Evolutionary conservation across 2,797 vertebrate genomes (phyloP), one percentile per base, ranked within the genome.

Genomic region (Cynopterus sphinx): DNA sequence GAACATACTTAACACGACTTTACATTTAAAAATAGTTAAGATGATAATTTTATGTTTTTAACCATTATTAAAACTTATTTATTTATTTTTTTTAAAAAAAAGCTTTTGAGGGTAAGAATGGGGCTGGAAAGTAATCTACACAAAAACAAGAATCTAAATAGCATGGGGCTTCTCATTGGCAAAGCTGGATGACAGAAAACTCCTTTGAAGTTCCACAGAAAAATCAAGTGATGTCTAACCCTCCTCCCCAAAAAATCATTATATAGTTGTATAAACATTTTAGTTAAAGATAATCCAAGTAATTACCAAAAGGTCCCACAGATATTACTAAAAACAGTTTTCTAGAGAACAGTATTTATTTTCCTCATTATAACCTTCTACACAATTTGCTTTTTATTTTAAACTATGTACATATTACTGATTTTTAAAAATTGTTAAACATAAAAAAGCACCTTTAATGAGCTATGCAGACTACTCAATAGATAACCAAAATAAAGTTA

Each of bases 171-270:
- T 55, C 21, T 70, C 9, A 92, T 63, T 24, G 68, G 17, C 41
- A 91, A 91, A 91, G 84, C n/a, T 51, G 91, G 16, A 13, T 41
- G 31, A 90, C 22, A 71, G 63, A 87, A 96, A 93, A 87, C 24
- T 84, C 46, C 46, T 71, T 70, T 94, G 17, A 87, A 55, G 36
- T 86, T 90, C 17, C 55, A 82, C 0, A 91, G 28, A 13, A 77
- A 87, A 90, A 57, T 75, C 70, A 71, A 81, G 65, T 12, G 17
- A 49, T 73, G 41, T 65, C 83, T 71, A 88, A 77, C 17, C 15
- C 49, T 49, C 15, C 15, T 49, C 49, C 15, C 49, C 4, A 12
- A 85, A 57, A 46, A 59, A 71, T 81, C 12, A 71, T 51, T 61
- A 81, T 53, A 71, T 68, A 77, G 46, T 11, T 82, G 15, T 33